phyloP scores from a whole-genome alignment of 1,140 invertebrate genomes.

The Antheraea mylitta region DNA sequence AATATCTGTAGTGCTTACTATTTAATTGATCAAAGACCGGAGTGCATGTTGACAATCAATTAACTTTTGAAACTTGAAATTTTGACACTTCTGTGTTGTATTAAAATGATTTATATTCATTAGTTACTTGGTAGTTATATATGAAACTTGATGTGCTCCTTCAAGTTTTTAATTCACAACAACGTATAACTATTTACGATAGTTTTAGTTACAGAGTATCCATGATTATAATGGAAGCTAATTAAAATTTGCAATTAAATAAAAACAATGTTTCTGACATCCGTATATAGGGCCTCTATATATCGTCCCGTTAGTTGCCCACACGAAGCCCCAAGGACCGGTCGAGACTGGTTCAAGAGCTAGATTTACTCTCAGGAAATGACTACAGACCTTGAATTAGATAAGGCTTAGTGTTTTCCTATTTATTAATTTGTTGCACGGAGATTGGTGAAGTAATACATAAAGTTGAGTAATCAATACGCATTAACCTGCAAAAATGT shows the following conservation, averaged over 20 bases:
- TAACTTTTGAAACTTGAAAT: too few relatives aligned
- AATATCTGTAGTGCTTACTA: too few relatives aligned
- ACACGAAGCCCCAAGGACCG: slow-evolving; percentile 14
- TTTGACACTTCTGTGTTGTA: too few relatives aligned
- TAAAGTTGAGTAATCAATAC: not conserved
- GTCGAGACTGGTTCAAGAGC: slow-evolving; percentile 19
- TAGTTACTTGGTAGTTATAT: not conserved
- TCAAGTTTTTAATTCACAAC: not conserved
- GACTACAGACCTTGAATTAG: slow-evolving; percentile 29
- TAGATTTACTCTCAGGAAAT: slow-evolving; percentile 29
- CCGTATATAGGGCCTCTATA: slow-evolving; percentile 1
- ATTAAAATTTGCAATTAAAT: not conserved
- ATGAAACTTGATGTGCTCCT: not conserved
- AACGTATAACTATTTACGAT: not conserved
- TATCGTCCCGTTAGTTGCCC: slow-evolving; percentile 15
- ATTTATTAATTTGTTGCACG: not conserved
- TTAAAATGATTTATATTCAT: too few relatives aligned
- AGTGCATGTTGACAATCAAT: too few relatives aligned
- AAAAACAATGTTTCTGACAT: not conserved
- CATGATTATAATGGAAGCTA: too few relatives aligned
- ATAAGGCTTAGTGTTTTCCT: slow-evolving; percentile 12
- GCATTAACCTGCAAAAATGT: not conserved
- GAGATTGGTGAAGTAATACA: not conserved
- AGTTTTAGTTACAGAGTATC: not conserved
- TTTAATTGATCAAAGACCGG: too few relatives aligned